Evolutionary conservation across 1,140 invertebrate genomes (phyloP).

Genomic region (Euwallacea similis): DNA sequence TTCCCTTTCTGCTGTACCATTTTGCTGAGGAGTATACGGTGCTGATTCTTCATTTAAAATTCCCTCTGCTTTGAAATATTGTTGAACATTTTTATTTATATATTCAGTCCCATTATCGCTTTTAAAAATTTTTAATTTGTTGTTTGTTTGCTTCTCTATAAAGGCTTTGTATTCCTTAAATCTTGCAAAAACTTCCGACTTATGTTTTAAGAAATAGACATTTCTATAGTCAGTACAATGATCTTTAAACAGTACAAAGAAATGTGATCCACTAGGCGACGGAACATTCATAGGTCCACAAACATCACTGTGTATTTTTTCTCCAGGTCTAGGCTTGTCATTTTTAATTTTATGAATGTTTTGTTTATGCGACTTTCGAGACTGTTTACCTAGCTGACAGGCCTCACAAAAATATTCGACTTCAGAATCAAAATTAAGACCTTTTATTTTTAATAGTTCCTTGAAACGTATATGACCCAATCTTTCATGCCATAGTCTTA

Average conservation of each 20-base stretch:
- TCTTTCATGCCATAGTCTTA: conserved; percentile 50
- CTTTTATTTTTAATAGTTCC: background rate
- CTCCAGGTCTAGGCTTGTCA: conserved; percentile 33
- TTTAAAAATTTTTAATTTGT: conserved; percentile 47
- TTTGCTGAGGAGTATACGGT: conserved; percentile 51
- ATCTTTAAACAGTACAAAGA: conserved; percentile 8
- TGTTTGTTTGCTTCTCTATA: conserved; percentile 45
- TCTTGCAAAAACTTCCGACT: conserved; percentile 49
- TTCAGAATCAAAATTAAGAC: background rate
- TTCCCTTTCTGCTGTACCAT: conserved; percentile 51
- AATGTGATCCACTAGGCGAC: conserved; percentile 50
- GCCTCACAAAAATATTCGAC: conserved; percentile 47
- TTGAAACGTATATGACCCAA: conserved; percentile 53
- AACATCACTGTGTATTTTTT: conserved; percentile 53
- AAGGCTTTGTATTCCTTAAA: conserved; percentile 47
- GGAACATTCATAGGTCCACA: conserved; percentile 50
- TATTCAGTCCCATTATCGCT: conserved; percentile 54
- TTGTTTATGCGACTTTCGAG: conserved; percentile 28
- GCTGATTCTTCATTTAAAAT: conserved; percentile 25
- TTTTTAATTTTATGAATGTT: conserved; percentile 27
- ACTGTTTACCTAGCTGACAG: conserved; percentile 50
- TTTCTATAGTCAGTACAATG: conserved; percentile 23
- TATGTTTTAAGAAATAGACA: conserved; percentile 54
- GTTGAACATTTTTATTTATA: conserved; percentile 38
- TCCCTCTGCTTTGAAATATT: conserved; percentile 17